Conservation (phyloP, 2,888 invertebrate species). For the Polymixis flavicincta region DNA sequence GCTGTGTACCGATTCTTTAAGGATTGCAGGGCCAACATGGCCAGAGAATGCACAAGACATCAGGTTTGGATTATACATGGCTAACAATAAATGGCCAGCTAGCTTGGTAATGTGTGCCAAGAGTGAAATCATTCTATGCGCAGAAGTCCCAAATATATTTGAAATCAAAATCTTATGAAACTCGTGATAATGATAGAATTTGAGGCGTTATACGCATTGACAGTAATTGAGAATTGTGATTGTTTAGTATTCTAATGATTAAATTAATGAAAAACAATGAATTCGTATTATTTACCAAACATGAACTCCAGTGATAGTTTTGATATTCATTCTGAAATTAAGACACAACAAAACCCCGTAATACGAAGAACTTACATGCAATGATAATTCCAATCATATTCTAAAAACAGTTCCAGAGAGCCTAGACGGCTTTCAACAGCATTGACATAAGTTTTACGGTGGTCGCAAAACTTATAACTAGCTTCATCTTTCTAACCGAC, state of each 20-base stretch:
- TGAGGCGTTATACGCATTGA: neutral
- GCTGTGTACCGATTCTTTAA: too few relatives aligned
- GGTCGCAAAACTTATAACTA: too few relatives aligned
- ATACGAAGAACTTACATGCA: conserved; percentile 1
- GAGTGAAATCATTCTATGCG: neutral
- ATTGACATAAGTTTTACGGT: too few relatives aligned
- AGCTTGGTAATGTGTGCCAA: neutral
- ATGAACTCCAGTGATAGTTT: neutral
- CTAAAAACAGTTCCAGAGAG: too few relatives aligned
- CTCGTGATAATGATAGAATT: neutral
- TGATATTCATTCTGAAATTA: neutral
- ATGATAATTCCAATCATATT: neutral
- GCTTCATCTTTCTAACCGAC: too few relatives aligned
- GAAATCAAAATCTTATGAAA: neutral
- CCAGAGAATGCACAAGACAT: too few relatives aligned
- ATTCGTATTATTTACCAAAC: neutral
- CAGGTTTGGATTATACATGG: too few relatives aligned
- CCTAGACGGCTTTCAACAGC: too few relatives aligned
- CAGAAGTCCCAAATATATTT: neutral
- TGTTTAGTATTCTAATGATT: neutral
- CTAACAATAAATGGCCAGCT: neutral
- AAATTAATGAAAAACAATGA: neutral
- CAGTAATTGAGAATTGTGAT: neutral
- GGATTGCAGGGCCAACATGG: too few relatives aligned
- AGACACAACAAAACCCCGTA: neutral